Percentiles rank a stretch among this genome's conserved stretches.
Conservation (phyloP, 1,140 invertebrate species). For the Ceratosolen solmsi region DNA sequence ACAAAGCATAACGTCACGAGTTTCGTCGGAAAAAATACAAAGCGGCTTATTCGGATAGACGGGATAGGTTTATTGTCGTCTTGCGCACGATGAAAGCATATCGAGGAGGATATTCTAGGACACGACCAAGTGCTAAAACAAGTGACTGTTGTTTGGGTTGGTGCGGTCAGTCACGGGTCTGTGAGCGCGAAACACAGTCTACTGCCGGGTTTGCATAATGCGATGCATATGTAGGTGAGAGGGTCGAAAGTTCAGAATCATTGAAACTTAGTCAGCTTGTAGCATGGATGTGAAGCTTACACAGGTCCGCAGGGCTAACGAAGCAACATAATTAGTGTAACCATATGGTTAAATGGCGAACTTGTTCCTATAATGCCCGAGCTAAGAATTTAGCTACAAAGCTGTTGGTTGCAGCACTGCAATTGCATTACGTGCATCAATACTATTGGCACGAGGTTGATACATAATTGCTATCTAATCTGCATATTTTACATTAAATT, state of each 20-base stretch:
- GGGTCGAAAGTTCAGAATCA: slow-evolving; percentile 17
- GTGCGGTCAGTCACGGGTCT: neutral
- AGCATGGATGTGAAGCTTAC: too few species aligned
- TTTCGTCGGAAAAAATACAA: neutral
- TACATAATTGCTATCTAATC: too few species aligned
- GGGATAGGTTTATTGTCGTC: neutral
- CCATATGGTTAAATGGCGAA: too few species aligned
- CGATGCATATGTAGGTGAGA: neutral
- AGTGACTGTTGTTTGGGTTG: neutral
- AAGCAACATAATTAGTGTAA: too few species aligned
- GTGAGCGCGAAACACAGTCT: neutral
- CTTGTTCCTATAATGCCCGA: too few species aligned
- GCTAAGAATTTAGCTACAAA: too few species aligned
- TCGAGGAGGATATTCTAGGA: neutral
- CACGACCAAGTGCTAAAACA: neutral
- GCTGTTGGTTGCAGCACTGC: too few species aligned
- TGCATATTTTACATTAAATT: too few species aligned
- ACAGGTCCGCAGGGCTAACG: too few species aligned
- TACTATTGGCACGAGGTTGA: too few species aligned
- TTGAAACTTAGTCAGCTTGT: neutral
- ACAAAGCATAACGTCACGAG: neutral
- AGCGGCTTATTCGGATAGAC: too few species aligned
- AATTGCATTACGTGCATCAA: too few species aligned
- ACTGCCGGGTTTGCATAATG: neutral
- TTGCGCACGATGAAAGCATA: neutral